phyloP scores from a whole-genome alignment of 2,888 invertebrate species.

The Drosophila histrio region DNA sequence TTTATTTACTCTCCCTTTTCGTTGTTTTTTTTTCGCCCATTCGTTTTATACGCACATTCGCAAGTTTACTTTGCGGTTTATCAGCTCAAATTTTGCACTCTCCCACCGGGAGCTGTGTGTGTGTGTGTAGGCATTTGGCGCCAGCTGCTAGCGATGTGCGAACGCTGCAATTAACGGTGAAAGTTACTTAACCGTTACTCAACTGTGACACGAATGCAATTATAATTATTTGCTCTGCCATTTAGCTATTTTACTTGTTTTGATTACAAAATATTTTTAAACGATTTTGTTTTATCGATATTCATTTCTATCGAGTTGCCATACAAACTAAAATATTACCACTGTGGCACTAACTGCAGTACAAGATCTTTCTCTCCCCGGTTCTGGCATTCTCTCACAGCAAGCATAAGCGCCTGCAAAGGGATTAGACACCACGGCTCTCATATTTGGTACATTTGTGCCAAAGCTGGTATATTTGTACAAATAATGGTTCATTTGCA shows the following conservation, averaged over 20 bases:
- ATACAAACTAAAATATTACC: not conserved
- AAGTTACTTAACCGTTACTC: slow-evolving; percentile 27
- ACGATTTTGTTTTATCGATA: not conserved
- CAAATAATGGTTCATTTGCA: no score
- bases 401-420: not conserved
- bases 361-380: not conserved
- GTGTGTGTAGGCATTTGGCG: slow-evolving; percentile 11
- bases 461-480: no score
- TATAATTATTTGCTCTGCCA: not conserved
- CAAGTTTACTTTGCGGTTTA: slow-evolving; percentile 44
- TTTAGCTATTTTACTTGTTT: not conserved
- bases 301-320: not conserved
- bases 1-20: slow-evolving; percentile 33
- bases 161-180: slow-evolving; percentile 15
- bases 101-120: slow-evolving; percentile 43
- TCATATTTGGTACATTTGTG: no score
- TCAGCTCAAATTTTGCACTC: slow-evolving; percentile 32
- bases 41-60: slow-evolving; percentile 40
- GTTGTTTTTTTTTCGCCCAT: slow-evolving; percentile 25
- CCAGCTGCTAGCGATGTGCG: slow-evolving; percentile 46
- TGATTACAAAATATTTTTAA: not conserved
- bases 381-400: not conserved
- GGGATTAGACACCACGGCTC: no score
- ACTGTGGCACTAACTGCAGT: not conserved
- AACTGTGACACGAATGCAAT: not conserved